Base-by-base conservation (phyloP, 2,888 invertebrate species). In the Euphydryas editha region DNA sequence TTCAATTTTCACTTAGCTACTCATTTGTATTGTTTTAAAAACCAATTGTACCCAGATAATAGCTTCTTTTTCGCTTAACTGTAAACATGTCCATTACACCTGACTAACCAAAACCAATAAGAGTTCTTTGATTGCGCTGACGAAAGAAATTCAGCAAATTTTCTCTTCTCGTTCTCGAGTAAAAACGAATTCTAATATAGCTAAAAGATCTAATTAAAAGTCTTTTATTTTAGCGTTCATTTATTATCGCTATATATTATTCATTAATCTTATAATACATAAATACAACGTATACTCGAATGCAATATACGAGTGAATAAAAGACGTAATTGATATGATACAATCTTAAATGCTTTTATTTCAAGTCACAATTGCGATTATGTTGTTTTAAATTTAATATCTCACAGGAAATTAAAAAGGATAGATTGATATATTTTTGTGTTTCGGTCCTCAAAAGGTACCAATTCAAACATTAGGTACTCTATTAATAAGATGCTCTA, bases 91-190 rank as follows among this genome's bases (percentile, higher is more conserved):
- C 44, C 37, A 59, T 59, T 56, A 59, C 17, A 44, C 37, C 21
- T 59, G 46, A 65, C 59, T 59, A 67, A 62, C 62, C 47, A 55
- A 46, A 49, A 54, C 21, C 51, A 64, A 68, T 64, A 61, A 68
- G 20, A 46, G 64, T 37, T 17, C 7, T 37, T 62, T 63, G 47
- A 49, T 57, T 63, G 62, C 37, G 21, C 39, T 42, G 15, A 37
- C 39, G 39, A 63, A 49, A 57, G 21, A 57, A 24, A 51, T n/a
- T 17, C n/a, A 24, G 24, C 21, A 24, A 49, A 13, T 24, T 24
- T 51, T 51, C 51, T n/a, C 2, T 10, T 51, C 51, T 15, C 8
- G 24, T 51, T 51, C 24, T 24, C 15, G 10, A 51, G 24, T 51
- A n/a, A 18, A 51, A 51, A 30, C 24, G 6, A 51, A n/a, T 51